Base-by-base conservation (phyloP, 2,888 invertebrate genomes). In the Drosophila buzzatii region DNA sequence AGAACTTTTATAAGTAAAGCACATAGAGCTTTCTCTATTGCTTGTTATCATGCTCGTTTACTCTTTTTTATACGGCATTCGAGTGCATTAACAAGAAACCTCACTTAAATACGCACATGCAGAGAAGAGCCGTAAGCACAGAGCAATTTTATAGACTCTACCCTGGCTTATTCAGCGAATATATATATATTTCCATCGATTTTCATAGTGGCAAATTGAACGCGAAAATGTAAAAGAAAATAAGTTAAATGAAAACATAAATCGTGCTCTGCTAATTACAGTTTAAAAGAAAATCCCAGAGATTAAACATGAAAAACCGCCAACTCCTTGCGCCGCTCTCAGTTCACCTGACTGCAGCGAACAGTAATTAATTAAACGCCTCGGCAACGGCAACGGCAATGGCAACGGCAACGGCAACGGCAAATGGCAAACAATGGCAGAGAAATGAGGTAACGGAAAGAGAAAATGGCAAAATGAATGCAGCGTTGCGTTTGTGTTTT, bases 331-430 rank as follows among this genome's bases (percentile, higher is more conserved):
- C 37, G 14, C 5, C n/a, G 12, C 18, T 58, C 59, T 27, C 49
- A 18, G 75, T 42, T 71, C 66, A 66, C 70, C 57, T 70, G 57
- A 57, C 62, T 51, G 9, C 53, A 37, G 52, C 47, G 31, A 33
- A 2, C 47, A 27, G 44, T 58, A 69, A 76, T 78, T 78, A 80
- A 78, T 78, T 72, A 76, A 76, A 71, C 64, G 71, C 61, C 62
- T 23, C 39, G 53, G 18, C 18, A 37, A 20, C 27, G 10, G 20
- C 44, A 31, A 55, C 39, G 49, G 18, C 18, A 37, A 20, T 27
- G 12, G 20, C 44, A 31, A 55, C 37, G 42, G 39, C 10, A 42
- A 41, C 49, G 27, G 27, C 27, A 27, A 27, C 6, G 18, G 33
- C 39, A 44, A 42, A 39, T 37, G 47, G 39, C n/a, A 41, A 41